Percentiles rank a stretch among this genome's conserved stretches.
These are phyloP conservation scores for Sminthurides aquaticus DNA, from an alignment of 2,888 invertebrate species.

Conservation along the genomic window DNA sequence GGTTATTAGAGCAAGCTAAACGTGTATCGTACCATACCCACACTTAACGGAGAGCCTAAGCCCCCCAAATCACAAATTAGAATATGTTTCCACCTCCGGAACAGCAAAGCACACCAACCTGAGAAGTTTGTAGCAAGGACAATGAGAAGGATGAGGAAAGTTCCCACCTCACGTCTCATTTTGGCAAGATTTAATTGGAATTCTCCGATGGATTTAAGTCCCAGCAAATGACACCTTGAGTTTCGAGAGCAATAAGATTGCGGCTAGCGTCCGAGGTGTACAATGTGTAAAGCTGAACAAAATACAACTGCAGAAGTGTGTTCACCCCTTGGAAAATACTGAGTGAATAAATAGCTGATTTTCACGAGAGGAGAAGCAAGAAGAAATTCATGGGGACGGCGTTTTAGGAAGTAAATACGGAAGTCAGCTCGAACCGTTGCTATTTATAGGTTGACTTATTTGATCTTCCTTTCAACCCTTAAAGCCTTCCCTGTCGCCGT, in stretches of 20 bases:
- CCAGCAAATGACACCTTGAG: too few species aligned
- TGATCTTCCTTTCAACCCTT: background rate
- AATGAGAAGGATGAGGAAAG: background rate
- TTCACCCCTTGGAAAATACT: background rate
- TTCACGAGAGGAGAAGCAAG: conserved; percentile 1
- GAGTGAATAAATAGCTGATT: background rate
- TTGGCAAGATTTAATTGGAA: background rate
- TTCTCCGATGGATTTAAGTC: too few species aligned
- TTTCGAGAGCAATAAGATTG: too few species aligned
- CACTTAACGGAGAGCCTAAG: background rate
- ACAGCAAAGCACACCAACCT: too few species aligned
- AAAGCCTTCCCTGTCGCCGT: background rate
- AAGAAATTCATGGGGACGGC: background rate
- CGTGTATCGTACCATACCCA: too few species aligned
- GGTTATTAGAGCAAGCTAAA: too few species aligned
- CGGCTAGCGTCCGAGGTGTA: too few species aligned
- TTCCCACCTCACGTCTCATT: background rate
- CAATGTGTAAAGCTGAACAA: background rate
- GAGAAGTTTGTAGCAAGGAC: too few species aligned
- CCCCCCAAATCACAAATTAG: background rate
- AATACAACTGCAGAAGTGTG: background rate
- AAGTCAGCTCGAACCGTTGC: conserved; percentile 15
- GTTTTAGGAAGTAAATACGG: conserved; percentile 19
- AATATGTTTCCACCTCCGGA: background rate
- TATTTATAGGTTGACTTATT: conserved; percentile 18